These are phyloP conservation scores for Heliconius aoede DNA, from an alignment of 2,888 invertebrate species.

Conservation along the genomic window DNA sequence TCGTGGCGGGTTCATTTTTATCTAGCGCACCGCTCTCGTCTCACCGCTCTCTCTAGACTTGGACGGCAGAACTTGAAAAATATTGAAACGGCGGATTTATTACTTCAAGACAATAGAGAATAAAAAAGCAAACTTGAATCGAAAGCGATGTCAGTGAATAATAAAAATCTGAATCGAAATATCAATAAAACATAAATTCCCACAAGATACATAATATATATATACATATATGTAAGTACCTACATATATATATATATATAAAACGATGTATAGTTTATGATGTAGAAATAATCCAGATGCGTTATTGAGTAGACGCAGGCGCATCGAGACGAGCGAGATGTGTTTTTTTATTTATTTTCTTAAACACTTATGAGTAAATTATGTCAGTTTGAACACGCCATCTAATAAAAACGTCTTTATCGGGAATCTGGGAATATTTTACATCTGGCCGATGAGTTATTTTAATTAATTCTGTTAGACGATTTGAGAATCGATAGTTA, in stretches of 20 bases:
- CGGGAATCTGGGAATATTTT: conserved; percentile 46
- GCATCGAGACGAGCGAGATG: conserved; percentile 49
- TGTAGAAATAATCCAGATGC: conserved; percentile 54
- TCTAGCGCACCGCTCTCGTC: conserved; percentile 1
- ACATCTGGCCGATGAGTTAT: conserved; percentile 40
- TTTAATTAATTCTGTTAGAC: conserved; percentile 41
- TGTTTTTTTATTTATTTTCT: conserved; percentile 67
- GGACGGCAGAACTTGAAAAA: conserved; percentile 13
- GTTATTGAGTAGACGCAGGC: conserved; percentile 68
- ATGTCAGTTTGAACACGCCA: conserved; percentile 56
- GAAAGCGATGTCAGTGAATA: conserved; percentile 30
- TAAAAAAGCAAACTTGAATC: conserved; percentile 27
- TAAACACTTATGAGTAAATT: conserved; percentile 68
- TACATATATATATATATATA: conserved; percentile 23
- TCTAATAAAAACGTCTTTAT: conserved; percentile 51
- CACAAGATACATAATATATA: conserved; percentile 24
- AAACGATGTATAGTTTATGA: conserved; percentile 42
- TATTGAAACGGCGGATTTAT: conserved; percentile 23
- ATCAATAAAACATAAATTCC: conserved; percentile 37
- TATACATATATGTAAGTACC: neutral
- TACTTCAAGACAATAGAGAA: conserved; percentile 29
- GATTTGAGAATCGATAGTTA: conserved; percentile 37
- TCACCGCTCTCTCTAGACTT: neutral
- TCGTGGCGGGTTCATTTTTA: conserved; percentile 9
- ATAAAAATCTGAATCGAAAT: conserved; percentile 27